A percentile compares a stretch with the other conserved stretches of the same genome.
Evolutionary conservation across 2,888 invertebrate species (phyloP).

Genomic region (Tetramorium bicarinatum): DNA sequence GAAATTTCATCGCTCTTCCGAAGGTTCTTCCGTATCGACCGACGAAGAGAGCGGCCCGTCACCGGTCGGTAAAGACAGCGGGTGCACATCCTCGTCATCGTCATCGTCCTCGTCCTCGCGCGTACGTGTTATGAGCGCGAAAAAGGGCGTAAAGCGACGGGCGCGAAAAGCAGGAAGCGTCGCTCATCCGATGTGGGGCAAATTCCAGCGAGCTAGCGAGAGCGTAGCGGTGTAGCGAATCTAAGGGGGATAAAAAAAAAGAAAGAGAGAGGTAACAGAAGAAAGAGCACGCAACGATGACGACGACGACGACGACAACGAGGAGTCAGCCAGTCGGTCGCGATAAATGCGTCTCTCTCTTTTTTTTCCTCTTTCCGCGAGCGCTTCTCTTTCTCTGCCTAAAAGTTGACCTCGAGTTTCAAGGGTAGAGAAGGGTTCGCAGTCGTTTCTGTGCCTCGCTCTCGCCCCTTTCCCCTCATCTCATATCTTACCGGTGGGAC

Average conservation of each 20-base stretch:
- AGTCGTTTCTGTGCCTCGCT: constrained; percentile 68
- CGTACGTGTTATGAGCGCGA: constrained; percentile 55
- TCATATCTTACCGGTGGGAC: constrained; percentile 73
- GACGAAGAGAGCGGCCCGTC: constrained; percentile 53
- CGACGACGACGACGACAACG: constrained; percentile 30
- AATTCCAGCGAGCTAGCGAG: constrained; percentile 76
- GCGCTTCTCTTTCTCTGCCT: constrained; percentile 81
- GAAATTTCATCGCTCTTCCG: constrained; percentile 13
- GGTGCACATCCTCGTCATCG: constrained; percentile 45
- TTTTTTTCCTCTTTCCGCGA: constrained; percentile 56
- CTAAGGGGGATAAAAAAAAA: constrained; percentile 71
- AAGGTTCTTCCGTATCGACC: constrained; percentile 72
- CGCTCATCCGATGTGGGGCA: constrained; percentile 74
- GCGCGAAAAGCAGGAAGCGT: constrained; percentile 77
- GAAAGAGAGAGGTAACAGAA: constrained; percentile 56
- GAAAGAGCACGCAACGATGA: constrained; percentile 68
- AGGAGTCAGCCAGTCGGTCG: constrained; percentile 68
- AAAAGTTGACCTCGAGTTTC: constrained; percentile 87
- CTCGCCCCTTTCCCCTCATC: neutral
- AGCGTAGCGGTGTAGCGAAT: constrained; percentile 74
- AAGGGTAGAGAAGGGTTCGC: constrained; percentile 86
- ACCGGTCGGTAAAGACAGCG: constrained; percentile 73
- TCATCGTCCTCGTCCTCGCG: neutral
- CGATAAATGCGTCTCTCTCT: constrained; percentile 64
- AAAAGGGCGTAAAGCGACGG: constrained; percentile 67